These are phyloP conservation scores for Eriosoma lanigerum DNA, from an alignment of 1,140 invertebrate genomes.

Conservation along the genomic window DNA sequence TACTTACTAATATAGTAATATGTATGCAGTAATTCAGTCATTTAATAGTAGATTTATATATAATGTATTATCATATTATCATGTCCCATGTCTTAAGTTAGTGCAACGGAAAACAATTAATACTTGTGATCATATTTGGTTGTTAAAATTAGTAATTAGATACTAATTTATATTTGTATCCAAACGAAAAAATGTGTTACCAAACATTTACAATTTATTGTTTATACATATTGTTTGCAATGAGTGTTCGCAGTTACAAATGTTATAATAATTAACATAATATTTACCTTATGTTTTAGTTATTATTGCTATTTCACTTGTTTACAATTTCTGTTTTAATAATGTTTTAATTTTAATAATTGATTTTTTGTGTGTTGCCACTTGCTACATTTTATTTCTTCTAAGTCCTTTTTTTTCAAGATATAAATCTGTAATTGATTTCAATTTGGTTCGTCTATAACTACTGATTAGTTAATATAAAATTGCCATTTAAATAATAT, in stretches of 20 bases:
- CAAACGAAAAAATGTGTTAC: slow-evolving; percentile 18
- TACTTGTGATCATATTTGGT: not conserved
- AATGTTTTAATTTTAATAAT: not conserved
- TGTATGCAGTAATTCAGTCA: slow-evolving; percentile 12
- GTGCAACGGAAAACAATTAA: not conserved
- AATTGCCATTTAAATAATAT: not conserved
- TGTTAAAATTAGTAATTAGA: slow-evolving; percentile 1
- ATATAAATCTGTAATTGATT: not conserved
- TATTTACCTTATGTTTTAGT: not conserved
- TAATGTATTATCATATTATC: not conserved
- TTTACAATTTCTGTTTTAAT: not conserved
- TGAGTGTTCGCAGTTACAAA: not conserved
- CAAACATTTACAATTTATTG: slow-evolving; percentile 15
- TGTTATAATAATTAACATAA: not conserved
- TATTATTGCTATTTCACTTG: not conserved
- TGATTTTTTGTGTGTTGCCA: not conserved
- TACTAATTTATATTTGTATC: slow-evolving; percentile 1
- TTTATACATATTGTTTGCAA: not conserved
- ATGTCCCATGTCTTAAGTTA: not conserved
- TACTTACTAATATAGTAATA: not conserved
- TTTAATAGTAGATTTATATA: not conserved
- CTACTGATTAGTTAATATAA: not conserved
- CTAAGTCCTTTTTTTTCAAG: not conserved
- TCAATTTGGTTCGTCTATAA: not conserved
- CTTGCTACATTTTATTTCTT: not conserved